phyloP scores from a whole-genome alignment of 2,888 invertebrate species.

The Drosophila rellima region DNA sequence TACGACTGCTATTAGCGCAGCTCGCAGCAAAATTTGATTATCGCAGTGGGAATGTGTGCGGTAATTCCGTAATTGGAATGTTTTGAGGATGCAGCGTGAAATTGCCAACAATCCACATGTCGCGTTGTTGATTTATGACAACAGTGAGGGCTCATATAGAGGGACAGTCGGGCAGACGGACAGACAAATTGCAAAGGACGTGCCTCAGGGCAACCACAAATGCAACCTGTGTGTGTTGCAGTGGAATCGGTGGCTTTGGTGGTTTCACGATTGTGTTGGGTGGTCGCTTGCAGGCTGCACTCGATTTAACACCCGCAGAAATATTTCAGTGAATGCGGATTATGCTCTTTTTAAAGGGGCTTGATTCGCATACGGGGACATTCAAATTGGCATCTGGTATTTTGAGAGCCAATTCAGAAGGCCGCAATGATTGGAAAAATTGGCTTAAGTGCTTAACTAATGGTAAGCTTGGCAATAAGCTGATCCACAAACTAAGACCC shows the following conservation, averaged over 20 bases:
- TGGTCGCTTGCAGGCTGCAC: slow-evolving; percentile 24
- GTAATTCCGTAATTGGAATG: slow-evolving; percentile 62
- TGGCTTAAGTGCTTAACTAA: slow-evolving; percentile 64
- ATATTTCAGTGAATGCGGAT: slow-evolving; percentile 36
- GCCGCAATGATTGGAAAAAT: slow-evolving; percentile 54
- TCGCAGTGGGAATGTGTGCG: slow-evolving; percentile 28
- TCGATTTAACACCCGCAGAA: slow-evolving; percentile 37
- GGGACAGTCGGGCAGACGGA: slow-evolving; percentile 3
- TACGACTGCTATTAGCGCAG: slow-evolving; percentile 43
- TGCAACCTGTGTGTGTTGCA: slow-evolving; percentile 21
- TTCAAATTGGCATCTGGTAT: slow-evolving; percentile 45
- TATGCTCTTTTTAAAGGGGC: slow-evolving; percentile 30
- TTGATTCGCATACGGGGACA: slow-evolving; percentile 12
- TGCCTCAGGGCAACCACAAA: slow-evolving; percentile 16
- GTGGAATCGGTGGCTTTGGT: slow-evolving; percentile 17
- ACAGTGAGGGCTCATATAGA: background rate
- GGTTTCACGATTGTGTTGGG: slow-evolving; percentile 7
- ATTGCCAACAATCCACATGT: slow-evolving; percentile 55
- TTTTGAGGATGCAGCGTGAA: slow-evolving; percentile 54
- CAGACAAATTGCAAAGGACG: slow-evolving; percentile 3
- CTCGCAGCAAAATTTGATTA: slow-evolving; percentile 43
- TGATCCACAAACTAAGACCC: slow-evolving; percentile 28
- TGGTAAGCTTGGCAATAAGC: slow-evolving; percentile 59
- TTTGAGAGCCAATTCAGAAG: slow-evolving; percentile 8
- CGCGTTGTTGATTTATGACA: slow-evolving; percentile 66